phyloP scores from a whole-genome alignment of 2,888 invertebrate species.

The Machimus rusticus region DNA sequence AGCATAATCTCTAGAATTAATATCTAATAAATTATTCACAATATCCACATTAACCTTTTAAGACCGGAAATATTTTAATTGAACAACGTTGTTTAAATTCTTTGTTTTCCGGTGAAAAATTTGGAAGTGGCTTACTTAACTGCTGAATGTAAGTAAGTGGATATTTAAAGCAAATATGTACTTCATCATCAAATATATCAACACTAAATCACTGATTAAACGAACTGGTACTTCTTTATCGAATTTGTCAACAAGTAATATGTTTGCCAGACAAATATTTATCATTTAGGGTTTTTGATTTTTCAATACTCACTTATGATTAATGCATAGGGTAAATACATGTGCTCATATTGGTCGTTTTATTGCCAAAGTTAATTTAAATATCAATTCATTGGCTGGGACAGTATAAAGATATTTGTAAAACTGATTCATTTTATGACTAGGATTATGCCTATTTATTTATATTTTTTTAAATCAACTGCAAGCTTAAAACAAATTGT shows the following conservation, averaged over 20 bases:
- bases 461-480: too few species aligned
- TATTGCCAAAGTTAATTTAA: neutral
- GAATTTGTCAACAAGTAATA: neutral
- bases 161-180: neutral
- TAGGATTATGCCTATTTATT: neutral
- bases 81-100: neutral
- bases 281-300: neutral
- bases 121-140: neutral
- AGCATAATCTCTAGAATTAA: neutral
- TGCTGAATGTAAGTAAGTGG: neutral
- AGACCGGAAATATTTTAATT: neutral
- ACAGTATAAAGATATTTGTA: neutral
- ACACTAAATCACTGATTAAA: neutral
- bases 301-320: neutral
- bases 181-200: neutral
- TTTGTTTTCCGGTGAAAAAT: neutral
- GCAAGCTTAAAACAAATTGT: too few species aligned
- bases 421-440: neutral
- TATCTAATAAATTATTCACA: neutral
- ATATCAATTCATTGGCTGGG: neutral
- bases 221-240: neutral
- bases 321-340: neutral
- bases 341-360: neutral
- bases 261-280: neutral
- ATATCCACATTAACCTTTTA: neutral